Base-by-base conservation (phyloP, 2,888 invertebrate species). In the Crematogaster levior region DNA sequence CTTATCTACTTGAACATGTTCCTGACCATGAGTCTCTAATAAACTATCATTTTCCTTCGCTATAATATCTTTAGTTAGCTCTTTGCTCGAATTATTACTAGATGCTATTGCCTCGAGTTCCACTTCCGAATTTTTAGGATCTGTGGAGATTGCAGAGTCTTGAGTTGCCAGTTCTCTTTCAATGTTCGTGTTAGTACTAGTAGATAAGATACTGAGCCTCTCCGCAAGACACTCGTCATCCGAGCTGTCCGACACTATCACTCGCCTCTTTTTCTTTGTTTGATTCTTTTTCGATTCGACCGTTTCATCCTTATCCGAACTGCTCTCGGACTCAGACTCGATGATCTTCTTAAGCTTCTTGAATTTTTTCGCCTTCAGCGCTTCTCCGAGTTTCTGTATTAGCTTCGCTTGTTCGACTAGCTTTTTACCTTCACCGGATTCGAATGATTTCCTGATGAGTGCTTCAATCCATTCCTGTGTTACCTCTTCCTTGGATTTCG, bases 291-390 rank as follows among this genome's bases (percentile, higher is more conserved):
- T 91, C 37, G 85, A 40, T 27, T 86, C 87, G 24, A 82, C n/a
- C 6, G 34, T 34, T n/a, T 85, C 86, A 4, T 86, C 85, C 94
- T 83, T 95, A 94, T 89, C 90, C 3, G 92, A 91, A 21, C 89
- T 91, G 12, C 91, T 90, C 9, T 96, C 96, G 0, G 95, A 95
- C 24, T 95, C 95, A 6, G 96, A 95, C 90, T 95, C 95, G 84
- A 96, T 95, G 1, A 96, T 94, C 89, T 95, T 96, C 89, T 96
- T 95, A 34, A 96, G 95, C 88, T 95, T 96, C 88, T 96, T 96
- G 2, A 95, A 92, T 60, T 95, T 95, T 34, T 95, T 95, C 51
- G 86, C 80, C 21, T 92, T 82, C 3, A 92, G 40, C 3, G 86
- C 88, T 24, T 91, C 90, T 40, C 93, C 93, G 15, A 96, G 91